phyloP scores from a whole-genome alignment of 2,888 invertebrate genomes.

The Pantelozetes paolii region DNA sequence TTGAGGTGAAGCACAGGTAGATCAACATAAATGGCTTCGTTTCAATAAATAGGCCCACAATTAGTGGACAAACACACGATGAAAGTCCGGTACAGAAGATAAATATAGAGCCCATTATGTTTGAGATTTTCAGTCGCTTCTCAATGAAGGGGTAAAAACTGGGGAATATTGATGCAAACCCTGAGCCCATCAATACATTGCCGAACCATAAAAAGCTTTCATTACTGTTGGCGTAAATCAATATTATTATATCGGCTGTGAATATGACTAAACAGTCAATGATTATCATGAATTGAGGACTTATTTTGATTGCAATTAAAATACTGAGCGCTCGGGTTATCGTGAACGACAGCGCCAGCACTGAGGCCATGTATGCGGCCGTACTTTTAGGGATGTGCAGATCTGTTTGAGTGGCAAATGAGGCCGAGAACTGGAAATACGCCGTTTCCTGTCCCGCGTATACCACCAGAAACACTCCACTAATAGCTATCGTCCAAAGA shows the following conservation, averaged over 20 bases:
- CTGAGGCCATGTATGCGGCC: conserved; percentile 40
- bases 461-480: conserved; percentile 34
- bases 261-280: conserved; percentile 27
- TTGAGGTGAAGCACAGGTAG: conserved; percentile 35
- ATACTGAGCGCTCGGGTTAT: conserved; percentile 35
- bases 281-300: conserved; percentile 29
- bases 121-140: conserved; percentile 29
- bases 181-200: conserved; percentile 40
- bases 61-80: conserved; percentile 32
- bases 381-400: conserved; percentile 38
- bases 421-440: conserved; percentile 41
- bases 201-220: conserved; percentile 24
- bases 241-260: conserved; percentile 12
- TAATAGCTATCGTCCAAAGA: conserved; percentile 28
- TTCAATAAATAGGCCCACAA: conserved; percentile 40
- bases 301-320: conserved; percentile 37
- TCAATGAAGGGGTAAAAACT: conserved; percentile 40
- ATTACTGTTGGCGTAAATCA: conserved; percentile 32
- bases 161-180: conserved; percentile 40
- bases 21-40: conserved; percentile 28
- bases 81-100: conserved; percentile 38
- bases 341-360: conserved; percentile 38
- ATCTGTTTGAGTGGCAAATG: conserved; percentile 39
- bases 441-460: conserved; percentile 37
- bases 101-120: conserved; percentile 40